Conservation (phyloP, 2,888 invertebrate genomes). For the Stenurella melanura region DNA sequence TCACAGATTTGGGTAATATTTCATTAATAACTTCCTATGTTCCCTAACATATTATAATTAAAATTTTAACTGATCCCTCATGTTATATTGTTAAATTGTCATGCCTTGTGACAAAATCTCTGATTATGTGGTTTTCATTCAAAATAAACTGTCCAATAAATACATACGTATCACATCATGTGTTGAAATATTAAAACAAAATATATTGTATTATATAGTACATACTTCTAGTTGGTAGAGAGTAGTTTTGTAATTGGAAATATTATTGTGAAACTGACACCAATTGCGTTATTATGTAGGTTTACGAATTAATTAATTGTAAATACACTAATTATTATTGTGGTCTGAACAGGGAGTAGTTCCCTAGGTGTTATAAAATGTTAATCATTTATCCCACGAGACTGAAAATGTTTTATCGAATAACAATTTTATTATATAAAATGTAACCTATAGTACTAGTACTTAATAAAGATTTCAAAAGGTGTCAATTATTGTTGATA, state of each 20-base stretch:
- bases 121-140: not conserved
- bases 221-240: not conserved
- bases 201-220: not conserved
- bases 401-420: not conserved
- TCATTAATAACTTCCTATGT: no score
- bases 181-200: not conserved
- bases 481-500: no score
- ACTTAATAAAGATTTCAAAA: no score
- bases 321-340: not conserved
- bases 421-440: not conserved
- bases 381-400: not conserved
- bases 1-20: no score
- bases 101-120: no score
- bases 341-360: not conserved
- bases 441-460: no score
- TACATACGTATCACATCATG: not conserved
- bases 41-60: no score
- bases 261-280: not conserved
- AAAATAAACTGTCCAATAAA: not conserved
- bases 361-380: not conserved
- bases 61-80: no score
- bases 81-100: no score
- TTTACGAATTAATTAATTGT: not conserved
- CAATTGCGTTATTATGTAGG: not conserved
- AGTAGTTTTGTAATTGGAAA: not conserved